These are phyloP conservation scores for Julus scandinavius DNA, from an alignment of 2,888 invertebrate genomes.

Conservation along the genomic window DNA sequence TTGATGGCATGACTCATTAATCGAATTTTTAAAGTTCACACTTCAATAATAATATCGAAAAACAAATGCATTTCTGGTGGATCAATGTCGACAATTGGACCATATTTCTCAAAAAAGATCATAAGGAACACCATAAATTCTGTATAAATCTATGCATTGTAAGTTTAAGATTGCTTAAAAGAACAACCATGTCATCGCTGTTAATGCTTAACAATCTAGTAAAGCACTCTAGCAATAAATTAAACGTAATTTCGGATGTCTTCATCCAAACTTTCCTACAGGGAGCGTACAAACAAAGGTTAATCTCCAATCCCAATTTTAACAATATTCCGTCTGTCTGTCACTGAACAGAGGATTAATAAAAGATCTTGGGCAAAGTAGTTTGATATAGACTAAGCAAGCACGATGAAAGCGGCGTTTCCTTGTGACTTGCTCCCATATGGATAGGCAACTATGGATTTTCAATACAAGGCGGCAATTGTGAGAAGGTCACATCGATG, in stretches of 20 bases:
- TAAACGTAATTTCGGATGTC: neutral
- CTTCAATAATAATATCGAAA: no score
- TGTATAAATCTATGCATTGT: no score
- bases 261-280: neutral
- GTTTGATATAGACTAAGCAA: neutral
- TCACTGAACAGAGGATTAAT: neutral
- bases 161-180: neutral
- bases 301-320: neutral
- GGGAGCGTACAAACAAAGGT: neutral
- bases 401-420: neutral
- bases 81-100: no score
- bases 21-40: no score
- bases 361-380: neutral
- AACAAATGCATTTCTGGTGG: no score
- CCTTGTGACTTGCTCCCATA: neutral
- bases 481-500: slow-evolving; percentile 12
- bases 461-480: slow-evolving; percentile 16
- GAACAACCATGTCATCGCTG: neutral
- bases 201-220: neutral
- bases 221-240: neutral
- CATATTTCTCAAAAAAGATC: no score
- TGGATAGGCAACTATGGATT: neutral
- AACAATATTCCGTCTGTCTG: neutral
- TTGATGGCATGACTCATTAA: no score
- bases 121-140: no score